Evolutionary conservation across 1,140 invertebrate species (phyloP).

Genomic region (Psilanteris sp.): DNA sequence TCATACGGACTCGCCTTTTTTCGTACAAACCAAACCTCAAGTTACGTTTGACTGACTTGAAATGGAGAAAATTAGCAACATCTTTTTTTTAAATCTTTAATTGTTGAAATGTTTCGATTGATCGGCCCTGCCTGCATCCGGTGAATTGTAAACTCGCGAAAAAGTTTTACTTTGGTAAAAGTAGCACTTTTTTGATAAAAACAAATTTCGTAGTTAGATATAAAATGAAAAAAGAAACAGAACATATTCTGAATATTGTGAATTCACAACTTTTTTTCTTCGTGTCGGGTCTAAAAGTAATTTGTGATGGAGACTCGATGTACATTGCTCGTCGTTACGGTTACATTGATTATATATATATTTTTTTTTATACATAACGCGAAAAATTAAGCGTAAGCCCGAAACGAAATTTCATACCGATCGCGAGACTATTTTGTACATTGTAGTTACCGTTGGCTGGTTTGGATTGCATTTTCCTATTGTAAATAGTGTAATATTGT

Average conservation of each 20-base stretch:
- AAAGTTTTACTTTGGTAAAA: conserved; percentile 37
- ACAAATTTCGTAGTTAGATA: conserved; percentile 40
- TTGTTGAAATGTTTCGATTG: conserved; percentile 9
- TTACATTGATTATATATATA: conserved; percentile 7
- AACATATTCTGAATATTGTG: no score
- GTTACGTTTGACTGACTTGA: conserved; percentile 46
- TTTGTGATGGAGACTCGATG: neutral
- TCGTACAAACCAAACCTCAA: conserved; percentile 41
- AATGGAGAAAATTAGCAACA: conserved; percentile 13
- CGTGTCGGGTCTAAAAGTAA: neutral
- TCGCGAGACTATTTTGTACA: conserved; percentile 43
- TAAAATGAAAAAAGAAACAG: conserved; percentile 8
- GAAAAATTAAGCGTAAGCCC: neutral
- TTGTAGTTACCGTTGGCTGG: conserved; percentile 26
- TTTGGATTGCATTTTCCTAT: conserved; percentile 49
- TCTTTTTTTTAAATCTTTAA: conserved; percentile 8
- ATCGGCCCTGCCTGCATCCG: conserved; percentile 9
- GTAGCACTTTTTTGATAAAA: conserved; percentile 36
- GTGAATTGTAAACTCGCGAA: neutral
- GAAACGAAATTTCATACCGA: conserved; percentile 3
- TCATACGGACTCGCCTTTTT: conserved; percentile 42
- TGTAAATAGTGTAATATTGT: conserved; percentile 61
- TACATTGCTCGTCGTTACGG: conserved; percentile 15
- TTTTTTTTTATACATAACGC: conserved; percentile 15
- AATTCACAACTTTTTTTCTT: no score